Conservation (phyloP, 2,113 vertebrate genomes). For the Nothoprocta pentlandii region DNA sequence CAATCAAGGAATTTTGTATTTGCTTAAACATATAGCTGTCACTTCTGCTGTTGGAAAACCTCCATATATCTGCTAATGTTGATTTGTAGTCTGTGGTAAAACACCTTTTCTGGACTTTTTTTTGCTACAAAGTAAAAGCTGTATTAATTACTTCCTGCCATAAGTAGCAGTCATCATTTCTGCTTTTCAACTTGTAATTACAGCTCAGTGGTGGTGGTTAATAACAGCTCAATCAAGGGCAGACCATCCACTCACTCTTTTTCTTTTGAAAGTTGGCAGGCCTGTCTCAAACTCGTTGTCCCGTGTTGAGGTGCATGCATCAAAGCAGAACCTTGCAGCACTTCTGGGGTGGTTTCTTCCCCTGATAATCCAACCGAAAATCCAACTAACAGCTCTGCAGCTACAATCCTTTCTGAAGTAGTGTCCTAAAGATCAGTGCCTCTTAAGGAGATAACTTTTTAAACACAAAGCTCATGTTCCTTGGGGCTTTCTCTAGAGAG, state of each 20-base stretch:
- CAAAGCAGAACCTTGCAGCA: background rate
- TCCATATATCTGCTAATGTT: background rate
- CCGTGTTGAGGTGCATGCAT: background rate
- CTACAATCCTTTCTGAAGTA: background rate
- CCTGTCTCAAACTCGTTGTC: accelerated
- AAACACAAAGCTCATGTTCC: background rate
- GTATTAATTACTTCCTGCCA: background rate
- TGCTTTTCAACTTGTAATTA: background rate
- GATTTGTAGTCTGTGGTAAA: background rate
- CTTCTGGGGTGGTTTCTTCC: background rate
- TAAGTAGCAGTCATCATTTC: background rate
- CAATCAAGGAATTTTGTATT: background rate
- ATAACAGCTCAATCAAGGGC: background rate
- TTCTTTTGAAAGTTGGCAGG: background rate
- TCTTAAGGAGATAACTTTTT: conserved; percentile 13
- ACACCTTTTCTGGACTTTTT: accelerated
- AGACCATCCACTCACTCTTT: background rate
- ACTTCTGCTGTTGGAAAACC: background rate
- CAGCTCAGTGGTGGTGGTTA: background rate
- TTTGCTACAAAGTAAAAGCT: background rate
- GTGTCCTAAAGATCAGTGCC: background rate
- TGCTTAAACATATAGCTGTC: background rate
- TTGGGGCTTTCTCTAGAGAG: conserved; percentile 2
- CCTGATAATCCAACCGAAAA: background rate
- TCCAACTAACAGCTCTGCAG: background rate